Evolutionary conservation across 2,113 vertebrate species (phyloP).

Genomic region (Chloebia gouldiae): DNA sequence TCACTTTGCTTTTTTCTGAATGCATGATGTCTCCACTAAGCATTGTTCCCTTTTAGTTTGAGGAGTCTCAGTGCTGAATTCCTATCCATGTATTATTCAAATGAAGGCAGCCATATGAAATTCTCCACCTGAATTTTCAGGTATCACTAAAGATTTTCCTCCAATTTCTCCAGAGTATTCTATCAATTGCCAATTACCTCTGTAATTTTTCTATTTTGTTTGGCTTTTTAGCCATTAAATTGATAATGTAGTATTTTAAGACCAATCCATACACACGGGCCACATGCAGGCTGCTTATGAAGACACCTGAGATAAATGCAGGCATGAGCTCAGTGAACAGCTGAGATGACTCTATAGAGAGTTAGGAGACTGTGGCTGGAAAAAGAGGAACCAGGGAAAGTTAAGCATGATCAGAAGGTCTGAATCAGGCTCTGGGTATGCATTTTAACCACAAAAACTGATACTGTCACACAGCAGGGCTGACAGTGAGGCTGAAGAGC

Average conservation of each 20-base stretch:
- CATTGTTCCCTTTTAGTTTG: neutral
- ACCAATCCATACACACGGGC: neutral
- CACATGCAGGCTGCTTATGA: neutral
- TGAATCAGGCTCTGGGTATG: neutral
- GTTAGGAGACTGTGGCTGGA: neutral
- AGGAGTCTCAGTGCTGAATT: neutral
- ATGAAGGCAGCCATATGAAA: neutral
- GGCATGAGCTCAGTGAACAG: neutral
- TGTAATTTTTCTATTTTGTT: neutral
- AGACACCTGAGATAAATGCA: neutral
- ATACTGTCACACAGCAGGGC: neutral
- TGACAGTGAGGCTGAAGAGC: neutral
- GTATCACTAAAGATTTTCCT: neutral
- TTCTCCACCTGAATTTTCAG: neutral
- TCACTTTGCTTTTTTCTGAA: neutral
- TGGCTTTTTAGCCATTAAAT: neutral
- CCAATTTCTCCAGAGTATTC: neutral
- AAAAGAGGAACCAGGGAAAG: neutral
- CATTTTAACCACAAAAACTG: neutral
- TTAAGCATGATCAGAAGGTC: neutral
- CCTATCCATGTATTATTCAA: neutral
- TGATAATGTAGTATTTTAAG: neutral
- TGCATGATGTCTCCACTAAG: neutral
- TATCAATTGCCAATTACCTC: neutral
- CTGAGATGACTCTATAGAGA: neutral